These are phyloP conservation scores for Halcyon malimbica DNA, from an alignment of 2,113 vertebrate species.

Conservation along the genomic window DNA sequence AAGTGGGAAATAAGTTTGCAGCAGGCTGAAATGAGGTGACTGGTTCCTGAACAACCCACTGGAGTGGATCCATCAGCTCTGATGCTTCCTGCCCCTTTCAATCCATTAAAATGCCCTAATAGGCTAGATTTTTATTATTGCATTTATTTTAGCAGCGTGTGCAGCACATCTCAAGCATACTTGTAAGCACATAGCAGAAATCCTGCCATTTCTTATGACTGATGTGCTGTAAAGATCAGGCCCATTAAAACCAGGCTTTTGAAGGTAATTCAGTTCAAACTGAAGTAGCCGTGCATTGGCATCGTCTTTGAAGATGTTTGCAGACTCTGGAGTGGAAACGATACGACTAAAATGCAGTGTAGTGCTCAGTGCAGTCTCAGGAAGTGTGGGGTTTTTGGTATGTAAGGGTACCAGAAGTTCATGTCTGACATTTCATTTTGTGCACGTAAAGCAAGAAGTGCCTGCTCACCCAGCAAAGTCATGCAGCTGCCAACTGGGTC, in stretches of 20 bases:
- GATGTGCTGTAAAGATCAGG: not conserved
- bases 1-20: conserved; percentile 56
- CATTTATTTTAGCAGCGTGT: conserved; percentile 58
- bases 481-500: fast-evolving
- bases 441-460: not conserved
- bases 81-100: conserved; percentile 59
- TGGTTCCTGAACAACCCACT: conserved; percentile 42
- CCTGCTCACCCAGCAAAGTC: not conserved
- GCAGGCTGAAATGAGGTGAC: conserved; percentile 36
- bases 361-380: not conserved
- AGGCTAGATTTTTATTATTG: conserved; percentile 68
- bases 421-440: not conserved
- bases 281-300: not conserved
- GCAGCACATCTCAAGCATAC: conserved; percentile 43
- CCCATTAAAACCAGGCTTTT: not conserved
- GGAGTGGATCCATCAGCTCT: conserved; percentile 44
- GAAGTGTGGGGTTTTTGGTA: not conserved
- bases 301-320: not conserved
- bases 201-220: not conserved
- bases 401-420: not conserved
- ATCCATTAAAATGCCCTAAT: conserved; percentile 58
- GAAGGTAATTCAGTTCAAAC: not conserved
- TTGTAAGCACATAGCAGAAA: conserved; percentile 5
- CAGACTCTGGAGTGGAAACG: not conserved
- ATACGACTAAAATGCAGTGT: not conserved